phyloP scores from a whole-genome alignment of 37 sponge, comb jelly and placozoan genomes.

The Mnemiopsis leidyi region DNA sequence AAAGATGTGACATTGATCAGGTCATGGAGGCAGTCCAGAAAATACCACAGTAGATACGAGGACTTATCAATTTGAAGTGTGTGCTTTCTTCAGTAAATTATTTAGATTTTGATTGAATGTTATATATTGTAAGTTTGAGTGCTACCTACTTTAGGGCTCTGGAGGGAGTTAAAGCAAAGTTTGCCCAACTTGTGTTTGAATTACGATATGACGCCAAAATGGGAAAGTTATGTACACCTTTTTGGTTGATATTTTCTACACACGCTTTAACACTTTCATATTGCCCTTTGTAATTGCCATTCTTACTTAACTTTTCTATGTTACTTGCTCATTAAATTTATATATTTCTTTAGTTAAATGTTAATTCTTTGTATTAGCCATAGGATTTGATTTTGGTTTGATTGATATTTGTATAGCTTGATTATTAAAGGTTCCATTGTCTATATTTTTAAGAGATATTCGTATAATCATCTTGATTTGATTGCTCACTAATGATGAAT shows the following conservation, averaged over 20 bases:
- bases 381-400: background rate
- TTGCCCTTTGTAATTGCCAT: background rate
- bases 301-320: background rate
- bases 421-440: background rate
- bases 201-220: background rate
- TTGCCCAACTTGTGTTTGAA: constrained; percentile 46
- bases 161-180: background rate
- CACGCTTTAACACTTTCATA: background rate
- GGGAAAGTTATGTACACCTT: constrained; percentile 26
- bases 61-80: no score
- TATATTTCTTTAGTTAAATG: background rate
- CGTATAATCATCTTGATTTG: background rate
- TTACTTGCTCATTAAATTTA: background rate
- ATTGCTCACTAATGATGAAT: no score
- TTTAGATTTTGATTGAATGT: no score
- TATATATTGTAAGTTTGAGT: no score
- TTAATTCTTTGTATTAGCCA: background rate
- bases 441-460: background rate
- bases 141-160: no score
- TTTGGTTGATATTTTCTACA: background rate
- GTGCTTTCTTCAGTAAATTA: no score
- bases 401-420: background rate
- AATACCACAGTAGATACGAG: background rate
- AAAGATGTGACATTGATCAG: background rate
- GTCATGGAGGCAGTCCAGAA: constrained; percentile 54